Evolutionary conservation across 2,888 invertebrate genomes (phyloP).

Genomic region (Parascotia fuliginaria): DNA sequence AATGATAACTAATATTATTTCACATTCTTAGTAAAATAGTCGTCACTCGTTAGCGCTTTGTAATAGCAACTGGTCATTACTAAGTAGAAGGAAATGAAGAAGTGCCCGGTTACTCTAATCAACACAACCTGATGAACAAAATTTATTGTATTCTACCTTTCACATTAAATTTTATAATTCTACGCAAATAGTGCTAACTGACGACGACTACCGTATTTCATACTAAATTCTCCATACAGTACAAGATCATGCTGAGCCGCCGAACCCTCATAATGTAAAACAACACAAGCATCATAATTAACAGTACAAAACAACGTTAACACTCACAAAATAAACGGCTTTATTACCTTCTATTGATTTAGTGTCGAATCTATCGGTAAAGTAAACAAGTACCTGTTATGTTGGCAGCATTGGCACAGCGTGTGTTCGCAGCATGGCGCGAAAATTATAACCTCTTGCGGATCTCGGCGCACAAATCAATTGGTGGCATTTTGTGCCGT

Average conservation of each 20-base stretch:
- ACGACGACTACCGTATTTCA: no score
- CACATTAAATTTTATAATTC: no score
- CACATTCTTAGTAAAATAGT: no score
- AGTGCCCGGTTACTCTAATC: no score
- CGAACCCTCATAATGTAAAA: not conserved
- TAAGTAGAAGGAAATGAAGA: no score
- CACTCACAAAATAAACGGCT: conserved; percentile 15
- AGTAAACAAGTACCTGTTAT: conserved; percentile 53
- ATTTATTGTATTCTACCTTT: no score
- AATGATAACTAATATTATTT: no score
- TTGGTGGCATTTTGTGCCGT: conserved; percentile 63
- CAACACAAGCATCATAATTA: conserved; percentile 15
- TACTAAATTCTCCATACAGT: not conserved
- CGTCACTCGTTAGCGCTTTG: no score
- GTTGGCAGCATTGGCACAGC: conserved; percentile 61
- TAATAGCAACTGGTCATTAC: no score
- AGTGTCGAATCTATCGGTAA: conserved; percentile 35
- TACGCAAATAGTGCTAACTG: no score
- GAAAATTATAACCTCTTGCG: conserved; percentile 77
- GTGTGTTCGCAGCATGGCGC: conserved; percentile 73
- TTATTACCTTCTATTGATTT: conserved; percentile 19
- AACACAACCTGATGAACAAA: no score
- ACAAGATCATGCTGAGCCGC: no score
- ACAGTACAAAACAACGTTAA: conserved; percentile 16
- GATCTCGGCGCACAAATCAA: conserved; percentile 71